These are phyloP conservation scores for Neodon shergylaensis DNA, from an alignment of 2,113 vertebrate genomes.

Conservation along the genomic window DNA sequence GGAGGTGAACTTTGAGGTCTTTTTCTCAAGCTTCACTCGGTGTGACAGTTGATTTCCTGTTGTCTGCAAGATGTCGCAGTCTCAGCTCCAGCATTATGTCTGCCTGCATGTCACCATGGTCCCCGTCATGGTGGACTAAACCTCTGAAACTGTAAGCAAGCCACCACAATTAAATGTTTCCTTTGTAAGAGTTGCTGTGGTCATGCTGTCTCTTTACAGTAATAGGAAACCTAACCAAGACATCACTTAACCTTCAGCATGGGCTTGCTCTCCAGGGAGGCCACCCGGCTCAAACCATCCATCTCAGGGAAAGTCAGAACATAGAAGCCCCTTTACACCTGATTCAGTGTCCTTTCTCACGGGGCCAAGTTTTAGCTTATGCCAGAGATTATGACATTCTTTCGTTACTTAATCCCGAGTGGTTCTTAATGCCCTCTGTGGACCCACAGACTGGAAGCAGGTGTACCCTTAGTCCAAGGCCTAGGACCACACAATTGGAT, in stretches of 20 bases:
- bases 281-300: not conserved
- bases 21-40: not conserved
- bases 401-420: not conserved
- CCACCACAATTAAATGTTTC: not conserved
- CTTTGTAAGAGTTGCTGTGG: not conserved
- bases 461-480: accelerated
- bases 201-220: not conserved
- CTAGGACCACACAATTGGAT: accelerated
- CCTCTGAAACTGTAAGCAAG: not conserved
- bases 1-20: not conserved
- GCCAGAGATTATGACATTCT: not conserved
- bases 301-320: not conserved
- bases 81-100: not conserved
- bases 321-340: too few relatives aligned
- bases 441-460: not conserved
- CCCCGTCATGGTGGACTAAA: not conserved
- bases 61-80: not conserved
- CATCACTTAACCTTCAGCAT: not conserved
- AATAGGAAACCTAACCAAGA: not conserved
- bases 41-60: not conserved
- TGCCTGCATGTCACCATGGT: not conserved
- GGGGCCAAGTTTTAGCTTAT: not conserved
- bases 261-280: not conserved
- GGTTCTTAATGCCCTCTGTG: not conserved
- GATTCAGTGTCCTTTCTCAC: not conserved